Conservation (phyloP, 2,113 vertebrate genomes). For the Oceanites oceanicus region DNA sequence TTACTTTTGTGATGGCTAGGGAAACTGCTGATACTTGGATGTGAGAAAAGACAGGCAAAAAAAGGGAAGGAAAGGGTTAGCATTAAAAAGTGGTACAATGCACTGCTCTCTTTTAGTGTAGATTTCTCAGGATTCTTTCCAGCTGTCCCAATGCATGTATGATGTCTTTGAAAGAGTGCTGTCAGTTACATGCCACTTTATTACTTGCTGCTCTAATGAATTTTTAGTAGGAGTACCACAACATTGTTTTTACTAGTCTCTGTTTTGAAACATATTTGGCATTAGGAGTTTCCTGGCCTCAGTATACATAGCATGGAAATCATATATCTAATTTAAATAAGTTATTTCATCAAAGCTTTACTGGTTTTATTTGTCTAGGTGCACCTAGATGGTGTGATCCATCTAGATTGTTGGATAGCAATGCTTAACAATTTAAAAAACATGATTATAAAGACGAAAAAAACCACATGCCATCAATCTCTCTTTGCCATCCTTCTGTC, state of each 20-base stretch:
- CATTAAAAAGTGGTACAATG: neutral
- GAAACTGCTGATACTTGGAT: neutral
- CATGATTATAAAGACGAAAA: slow-evolving; percentile 3
- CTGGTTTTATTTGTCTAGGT: neutral
- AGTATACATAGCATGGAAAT: neutral
- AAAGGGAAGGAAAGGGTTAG: neutral
- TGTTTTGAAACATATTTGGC: neutral
- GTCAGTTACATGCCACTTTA: no score
- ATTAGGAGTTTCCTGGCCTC: neutral
- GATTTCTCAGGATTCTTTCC: neutral
- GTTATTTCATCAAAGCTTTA: slow-evolving; percentile 24
- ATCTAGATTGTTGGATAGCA: neutral
- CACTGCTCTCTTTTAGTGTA: neutral
- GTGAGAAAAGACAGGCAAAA: neutral
- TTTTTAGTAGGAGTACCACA: neutral
- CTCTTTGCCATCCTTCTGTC: slow-evolving; percentile 46
- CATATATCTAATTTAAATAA: neutral
- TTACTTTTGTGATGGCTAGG: neutral
- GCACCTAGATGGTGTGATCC: neutral
- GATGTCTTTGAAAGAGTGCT: neutral
- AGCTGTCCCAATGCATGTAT: neutral
- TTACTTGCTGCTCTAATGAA: neutral
- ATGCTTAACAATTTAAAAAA: neutral
- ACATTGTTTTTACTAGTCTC: neutral
- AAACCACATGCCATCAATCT: slow-evolving; percentile 27